These are phyloP conservation scores for Istiophorus platypterus DNA, from an alignment of 2,113 vertebrate species.

Conservation along the genomic window DNA sequence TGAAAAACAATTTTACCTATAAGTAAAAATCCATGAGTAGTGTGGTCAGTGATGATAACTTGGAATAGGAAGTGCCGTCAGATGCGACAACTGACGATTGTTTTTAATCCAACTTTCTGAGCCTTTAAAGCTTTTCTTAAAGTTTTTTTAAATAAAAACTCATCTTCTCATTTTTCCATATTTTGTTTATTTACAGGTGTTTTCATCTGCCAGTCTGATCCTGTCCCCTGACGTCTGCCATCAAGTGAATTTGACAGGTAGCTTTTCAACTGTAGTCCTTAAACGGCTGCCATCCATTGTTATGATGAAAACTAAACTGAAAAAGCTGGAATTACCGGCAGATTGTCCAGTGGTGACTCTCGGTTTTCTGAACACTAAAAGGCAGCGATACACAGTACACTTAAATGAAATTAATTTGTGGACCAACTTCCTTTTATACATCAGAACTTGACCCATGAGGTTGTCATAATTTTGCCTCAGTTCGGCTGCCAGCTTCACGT, in stretches of 20 bases:
- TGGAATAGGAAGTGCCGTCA: slow-evolving; percentile 94
- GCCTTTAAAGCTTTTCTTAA: neutral
- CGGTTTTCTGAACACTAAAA: slow-evolving; percentile 86
- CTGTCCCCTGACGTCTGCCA: too few species aligned
- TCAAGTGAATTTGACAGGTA: slow-evolving; percentile 12
- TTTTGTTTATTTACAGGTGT: slow-evolving; percentile 22
- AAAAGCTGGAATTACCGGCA: slow-evolving; percentile 93
- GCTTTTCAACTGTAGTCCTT: fast-evolving
- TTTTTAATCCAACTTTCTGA: slow-evolving; percentile 66
- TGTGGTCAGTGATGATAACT: slow-evolving; percentile 86
- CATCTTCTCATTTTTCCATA: fast-evolving
- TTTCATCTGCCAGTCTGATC: neutral
- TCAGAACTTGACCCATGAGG: neutral
- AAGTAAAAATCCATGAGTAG: neutral
- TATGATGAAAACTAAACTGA: slow-evolving; percentile 68
- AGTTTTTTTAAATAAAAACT: neutral
- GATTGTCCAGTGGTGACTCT: slow-evolving; percentile 89
- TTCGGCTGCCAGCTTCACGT: too few species aligned
- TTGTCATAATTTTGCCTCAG: neutral
- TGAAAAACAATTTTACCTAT: neutral
- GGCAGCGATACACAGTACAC: neutral
- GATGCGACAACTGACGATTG: slow-evolving; percentile 92
- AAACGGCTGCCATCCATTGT: neutral
- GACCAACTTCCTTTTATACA: neutral
- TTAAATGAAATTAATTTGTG: neutral